Conservation (phyloP, 1,140 invertebrate species). For the Battus philenor region DNA sequence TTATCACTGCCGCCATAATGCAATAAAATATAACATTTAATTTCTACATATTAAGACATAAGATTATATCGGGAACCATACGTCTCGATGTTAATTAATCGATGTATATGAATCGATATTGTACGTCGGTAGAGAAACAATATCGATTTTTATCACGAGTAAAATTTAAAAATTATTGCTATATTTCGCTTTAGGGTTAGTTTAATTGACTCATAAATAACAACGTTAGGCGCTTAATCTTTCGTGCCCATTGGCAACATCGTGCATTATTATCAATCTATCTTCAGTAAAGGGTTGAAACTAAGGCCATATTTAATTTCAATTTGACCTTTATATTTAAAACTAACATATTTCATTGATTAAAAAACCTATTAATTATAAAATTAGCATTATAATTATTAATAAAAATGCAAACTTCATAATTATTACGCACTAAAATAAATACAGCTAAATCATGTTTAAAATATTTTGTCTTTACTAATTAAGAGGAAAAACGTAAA, state of each 20-base stretch:
- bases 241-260: conserved; percentile 8
- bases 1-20: conserved; percentile 14
- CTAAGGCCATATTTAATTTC: neutral
- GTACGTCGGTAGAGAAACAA: conserved; percentile 4
- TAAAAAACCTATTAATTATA: too few species aligned
- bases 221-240: conserved; percentile 7
- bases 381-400: too few species aligned
- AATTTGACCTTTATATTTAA: neutral
- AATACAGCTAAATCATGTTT: too few species aligned
- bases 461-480: too few species aligned
- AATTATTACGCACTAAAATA: too few species aligned
- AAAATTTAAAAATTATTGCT: conserved; percentile 4
- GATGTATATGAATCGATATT: conserved; percentile 11
- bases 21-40: conserved; percentile 9
- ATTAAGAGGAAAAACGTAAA: too few species aligned
- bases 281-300: conserved; percentile 2
- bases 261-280: conserved; percentile 2
- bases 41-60: neutral
- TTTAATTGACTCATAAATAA: conserved; percentile 12
- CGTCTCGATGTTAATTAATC: conserved; percentile 11
- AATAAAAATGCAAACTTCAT: too few species aligned
- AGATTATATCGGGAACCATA: conserved; percentile 12
- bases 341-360: too few species aligned
- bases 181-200: conserved; percentile 12
- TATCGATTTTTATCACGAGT: conserved; percentile 12